Percentiles rank a stretch among this genome's conserved stretches.
phyloP scores from a whole-genome alignment of 2,797 vertebrate species.

The Erithacus rubecula region DNA sequence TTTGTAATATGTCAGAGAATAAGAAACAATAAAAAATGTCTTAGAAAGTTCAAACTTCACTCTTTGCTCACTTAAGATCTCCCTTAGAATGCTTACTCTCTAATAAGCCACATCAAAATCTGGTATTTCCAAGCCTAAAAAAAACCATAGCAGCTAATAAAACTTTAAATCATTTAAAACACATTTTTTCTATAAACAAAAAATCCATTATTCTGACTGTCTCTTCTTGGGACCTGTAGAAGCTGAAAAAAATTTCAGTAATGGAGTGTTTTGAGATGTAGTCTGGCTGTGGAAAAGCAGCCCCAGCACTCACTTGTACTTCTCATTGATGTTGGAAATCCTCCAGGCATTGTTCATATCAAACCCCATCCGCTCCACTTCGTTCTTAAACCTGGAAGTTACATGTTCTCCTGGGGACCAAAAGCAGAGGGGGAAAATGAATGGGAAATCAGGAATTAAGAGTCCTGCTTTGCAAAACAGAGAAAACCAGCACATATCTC shows the following conservation, averaged over 20 bases:
- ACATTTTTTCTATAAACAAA: slow-evolving; percentile 13
- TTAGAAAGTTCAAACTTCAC: neutral
- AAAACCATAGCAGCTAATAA: neutral
- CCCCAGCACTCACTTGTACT: slow-evolving; percentile 86
- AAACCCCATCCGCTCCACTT: slow-evolving; percentile 97
- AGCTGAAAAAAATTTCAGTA: neutral
- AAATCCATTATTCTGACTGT: neutral
- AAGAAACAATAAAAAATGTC: neutral
- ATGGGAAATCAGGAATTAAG: neutral
- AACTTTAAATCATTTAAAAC: neutral
- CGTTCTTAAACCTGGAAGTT: slow-evolving; percentile 93
- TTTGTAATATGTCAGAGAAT: neutral
- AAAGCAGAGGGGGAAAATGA: slow-evolving; percentile 20
- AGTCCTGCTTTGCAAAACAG: neutral
- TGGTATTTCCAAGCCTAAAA: neutral
- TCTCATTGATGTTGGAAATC: slow-evolving; percentile 97
- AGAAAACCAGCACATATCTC: neutral
- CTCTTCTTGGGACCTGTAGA: neutral
- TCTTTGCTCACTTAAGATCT: neutral
- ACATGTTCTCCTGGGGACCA: slow-evolving; percentile 89
- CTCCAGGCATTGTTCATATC: slow-evolving; percentile 98
- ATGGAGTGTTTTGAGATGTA: neutral
- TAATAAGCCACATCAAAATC: neutral
- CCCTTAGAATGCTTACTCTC: neutral
- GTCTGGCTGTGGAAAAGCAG: neutral